Evolutionary conservation across 2,797 vertebrate species (phyloP), one percentile per base, ranked within the genome.

Genomic region (Acestrorhynchus altus): DNA sequence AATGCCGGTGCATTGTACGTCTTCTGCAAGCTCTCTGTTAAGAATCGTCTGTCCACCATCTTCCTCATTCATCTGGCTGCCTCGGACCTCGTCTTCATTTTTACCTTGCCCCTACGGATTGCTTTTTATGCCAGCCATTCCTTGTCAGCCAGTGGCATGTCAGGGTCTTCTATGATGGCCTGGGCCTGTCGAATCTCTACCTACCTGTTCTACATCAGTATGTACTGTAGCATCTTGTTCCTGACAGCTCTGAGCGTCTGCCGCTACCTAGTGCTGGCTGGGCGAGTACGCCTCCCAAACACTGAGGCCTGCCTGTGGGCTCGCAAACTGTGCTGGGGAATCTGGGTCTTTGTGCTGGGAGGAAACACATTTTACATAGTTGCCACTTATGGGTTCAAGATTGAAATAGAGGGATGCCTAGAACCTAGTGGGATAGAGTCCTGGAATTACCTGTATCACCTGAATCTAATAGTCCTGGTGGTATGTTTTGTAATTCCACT

Each of bases 181-280:
- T 13, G 79, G 28, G 78, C 78, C 10, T 86, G 86, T 47, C 74
- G 82, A 11, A 24, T 83, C 57, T 81, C 77, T 24, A 75, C 83
- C 42, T 85, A 80, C 64, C 39, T 83, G 8, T 86, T 88, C 68
- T 86, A 88, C 26, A 80, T 85, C 49, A 85, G 81, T 72, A 84
- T 88, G 84, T 88, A 87, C 63, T 84, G 83, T 75, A 85, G 85
- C 22, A 85, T 87, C 49, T 79, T 84, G 22, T 87, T 88, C 69
- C 79, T 88, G 60, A 80, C 79, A 12, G 80, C 84, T 11, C 72
- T 88, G 4, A 85, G 85, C 47, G 22, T 84, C 6, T 80, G 81
- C 16, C 86, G 86, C 8, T 87, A 79, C 59, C 72, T 88, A 74
- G 79, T 79, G 9, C 49, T 84, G 1, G 72, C 54, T 0, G 74